Conservation (phyloP, 2,888 invertebrate species). For the Cylloceria caligata region DNA sequence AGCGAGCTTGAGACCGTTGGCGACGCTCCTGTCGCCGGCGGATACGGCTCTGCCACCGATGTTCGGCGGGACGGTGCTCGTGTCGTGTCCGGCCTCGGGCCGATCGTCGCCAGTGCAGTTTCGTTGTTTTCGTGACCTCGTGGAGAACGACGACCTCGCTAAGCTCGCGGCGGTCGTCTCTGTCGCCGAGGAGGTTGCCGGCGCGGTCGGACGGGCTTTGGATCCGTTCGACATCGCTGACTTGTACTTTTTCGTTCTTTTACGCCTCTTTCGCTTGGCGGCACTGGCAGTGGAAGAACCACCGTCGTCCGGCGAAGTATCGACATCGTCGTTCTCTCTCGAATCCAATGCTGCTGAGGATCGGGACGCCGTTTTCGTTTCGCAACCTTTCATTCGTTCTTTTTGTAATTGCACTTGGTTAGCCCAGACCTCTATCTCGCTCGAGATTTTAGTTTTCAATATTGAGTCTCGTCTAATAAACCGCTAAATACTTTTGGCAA, state of each 20-base stretch:
- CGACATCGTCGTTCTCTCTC: slow-evolving; percentile 74
- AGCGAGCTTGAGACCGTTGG: slow-evolving; percentile 89
- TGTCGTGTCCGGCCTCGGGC: slow-evolving; percentile 45
- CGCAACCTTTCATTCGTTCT: slow-evolving; percentile 24
- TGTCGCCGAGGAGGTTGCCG: slow-evolving; percentile 43
- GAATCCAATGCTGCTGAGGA: slow-evolving; percentile 64
- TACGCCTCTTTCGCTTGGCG: slow-evolving; percentile 70
- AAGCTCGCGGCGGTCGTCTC: slow-evolving; percentile 48
- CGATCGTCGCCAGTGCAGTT: slow-evolving; percentile 52
- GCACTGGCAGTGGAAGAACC: slow-evolving; percentile 71
- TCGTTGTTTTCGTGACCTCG: slow-evolving; percentile 61
- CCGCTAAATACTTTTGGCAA: no score
- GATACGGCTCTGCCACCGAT: slow-evolving; percentile 28
- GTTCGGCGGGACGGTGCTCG: slow-evolving; percentile 35
- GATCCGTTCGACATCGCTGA: slow-evolving; percentile 57
- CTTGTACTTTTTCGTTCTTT: slow-evolving; percentile 78
- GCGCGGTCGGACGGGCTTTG: slow-evolving; percentile 25
- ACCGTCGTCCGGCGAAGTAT: slow-evolving; percentile 76
- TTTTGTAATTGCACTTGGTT: neutral
- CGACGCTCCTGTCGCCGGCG: slow-evolving; percentile 86
- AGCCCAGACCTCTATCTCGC: neutral
- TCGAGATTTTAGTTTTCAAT: neutral
- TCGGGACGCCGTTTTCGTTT: slow-evolving; percentile 40
- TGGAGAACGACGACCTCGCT: slow-evolving; percentile 47
- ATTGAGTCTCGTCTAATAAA: neutral